Evolutionary conservation across 2,797 vertebrate species (phyloP), one percentile per base, ranked within the genome.

Genomic region (Hippoglossus hippoglossus): DNA sequence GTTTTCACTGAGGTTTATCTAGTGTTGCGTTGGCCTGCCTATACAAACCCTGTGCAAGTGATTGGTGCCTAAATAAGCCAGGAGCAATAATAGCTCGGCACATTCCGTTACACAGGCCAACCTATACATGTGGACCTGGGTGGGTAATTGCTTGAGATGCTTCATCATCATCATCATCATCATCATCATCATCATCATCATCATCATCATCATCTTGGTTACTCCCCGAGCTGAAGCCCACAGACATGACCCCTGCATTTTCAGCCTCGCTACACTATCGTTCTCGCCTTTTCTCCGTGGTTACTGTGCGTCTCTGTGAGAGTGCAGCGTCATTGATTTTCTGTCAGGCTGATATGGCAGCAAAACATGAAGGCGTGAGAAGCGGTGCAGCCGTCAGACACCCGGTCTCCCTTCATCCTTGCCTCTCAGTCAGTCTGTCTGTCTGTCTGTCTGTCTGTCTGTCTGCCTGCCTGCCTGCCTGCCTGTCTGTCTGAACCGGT

Each of bases 291-390:
- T 26, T 16, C 24, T 22, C 46, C 11, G 2, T 25, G 63, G 73
- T 36, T 26, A 7, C 67, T 41, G 71, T 31, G 86, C 61, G 67
- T 66, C 77, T 91, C 75, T 36, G 9, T 44, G 22, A 84, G 84
- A 89, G 73, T 87, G 87, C 83, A 84, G 68, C 79, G 54, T 81
- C 88, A 94, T 90, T 87, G 90, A 93, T 93, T 92, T 93, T 80
- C 77, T 89, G 87, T 88, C 91, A 87, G 84, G 79, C 73, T 79
- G 75, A 92, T 91, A 76, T 67, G 84, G 67, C 80, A 81, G 81
- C 67, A 69, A 76, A 78, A 79, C 77, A 76, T 75, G 84, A 87
- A 76, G 71, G 85, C 83, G 75, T 87, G 89, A 90, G 91, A 90
- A 89, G 71, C 70, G 36, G 47, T 22, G 78, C 90, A 90, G 87